Conservation (phyloP, 2,888 invertebrate species). For the Ariolimax columbianus region DNA sequence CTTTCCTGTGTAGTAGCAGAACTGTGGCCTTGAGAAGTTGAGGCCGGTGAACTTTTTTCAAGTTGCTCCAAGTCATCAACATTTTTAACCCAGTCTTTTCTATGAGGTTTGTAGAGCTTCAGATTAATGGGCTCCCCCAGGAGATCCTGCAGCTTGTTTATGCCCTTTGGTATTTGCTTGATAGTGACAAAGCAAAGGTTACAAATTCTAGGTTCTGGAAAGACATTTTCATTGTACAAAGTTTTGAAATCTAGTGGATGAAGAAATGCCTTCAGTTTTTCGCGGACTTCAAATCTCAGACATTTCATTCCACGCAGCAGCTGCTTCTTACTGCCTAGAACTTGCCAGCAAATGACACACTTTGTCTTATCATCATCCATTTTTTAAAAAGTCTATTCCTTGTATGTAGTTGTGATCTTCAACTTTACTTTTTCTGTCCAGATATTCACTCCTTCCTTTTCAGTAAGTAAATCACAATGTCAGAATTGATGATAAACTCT, state of each 20-base stretch:
- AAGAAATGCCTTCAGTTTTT: slow-evolving; percentile 20
- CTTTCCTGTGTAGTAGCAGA: background rate
- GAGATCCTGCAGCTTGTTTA: slow-evolving; percentile 14
- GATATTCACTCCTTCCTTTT: background rate
- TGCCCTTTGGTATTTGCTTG: slow-evolving; percentile 25
- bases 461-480: background rate
- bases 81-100: slow-evolving; percentile 18
- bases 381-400: background rate
- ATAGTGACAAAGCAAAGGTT: slow-evolving; percentile 33
- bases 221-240: slow-evolving; percentile 22
- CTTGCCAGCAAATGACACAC: slow-evolving; percentile 41
- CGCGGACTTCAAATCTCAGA: slow-evolving; percentile 17
- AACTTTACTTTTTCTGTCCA: background rate
- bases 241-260: slow-evolving; percentile 28
- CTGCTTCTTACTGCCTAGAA: slow-evolving; percentile 34
- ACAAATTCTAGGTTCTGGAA: slow-evolving; percentile 42
- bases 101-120: slow-evolving; percentile 13
- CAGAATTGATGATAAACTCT: background rate
- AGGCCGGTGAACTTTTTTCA: background rate
- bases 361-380: slow-evolving; percentile 16
- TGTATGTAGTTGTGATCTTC: background rate
- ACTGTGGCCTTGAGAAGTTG: background rate
- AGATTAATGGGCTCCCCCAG: slow-evolving; percentile 27
- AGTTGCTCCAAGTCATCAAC: background rate
- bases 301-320: slow-evolving; percentile 36